Evolutionary conservation across 2,797 vertebrate genomes (phyloP).

Genomic region (Cyprinella venusta): DNA sequence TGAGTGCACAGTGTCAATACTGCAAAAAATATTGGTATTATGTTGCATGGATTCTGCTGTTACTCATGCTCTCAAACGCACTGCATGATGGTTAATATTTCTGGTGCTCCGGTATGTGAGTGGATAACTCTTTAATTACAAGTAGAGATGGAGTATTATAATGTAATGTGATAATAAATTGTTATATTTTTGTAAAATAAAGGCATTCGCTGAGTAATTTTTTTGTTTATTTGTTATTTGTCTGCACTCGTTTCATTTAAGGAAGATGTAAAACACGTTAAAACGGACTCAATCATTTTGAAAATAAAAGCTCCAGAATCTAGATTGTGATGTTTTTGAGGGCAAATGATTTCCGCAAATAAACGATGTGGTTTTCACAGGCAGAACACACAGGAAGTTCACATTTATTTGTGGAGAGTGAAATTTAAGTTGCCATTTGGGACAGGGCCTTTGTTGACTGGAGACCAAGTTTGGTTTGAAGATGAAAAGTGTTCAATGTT

Average conservation of each 20-base stretch:
- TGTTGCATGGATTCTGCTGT: not conserved
- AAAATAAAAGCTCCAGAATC: not conserved
- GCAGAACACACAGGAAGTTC: not conserved
- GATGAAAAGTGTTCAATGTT: too few relatives aligned
- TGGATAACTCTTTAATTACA: not conserved
- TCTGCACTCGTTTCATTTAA: not conserved
- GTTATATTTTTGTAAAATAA: conserved; percentile 3
- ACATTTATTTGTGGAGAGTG: not conserved
- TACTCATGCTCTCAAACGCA: not conserved
- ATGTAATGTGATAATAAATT: not conserved
- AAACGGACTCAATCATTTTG: too few relatives aligned
- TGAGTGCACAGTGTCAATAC: too few relatives aligned
- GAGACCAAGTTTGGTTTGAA: too few relatives aligned
- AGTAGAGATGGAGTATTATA: not conserved
- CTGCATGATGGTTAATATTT: not conserved
- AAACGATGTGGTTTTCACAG: not conserved
- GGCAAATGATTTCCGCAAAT: too few relatives aligned
- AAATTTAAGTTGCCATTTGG: too few relatives aligned
- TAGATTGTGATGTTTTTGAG: too few relatives aligned
- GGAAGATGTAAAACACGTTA: not conserved
- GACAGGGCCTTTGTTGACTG: too few relatives aligned
- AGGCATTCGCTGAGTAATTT: not conserved
- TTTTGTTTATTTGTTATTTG: not conserved
- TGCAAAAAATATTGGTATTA: too few relatives aligned
- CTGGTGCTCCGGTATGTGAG: not conserved